Base-by-base conservation (phyloP, 2,888 invertebrate genomes). In the Graphium colonna region DNA sequence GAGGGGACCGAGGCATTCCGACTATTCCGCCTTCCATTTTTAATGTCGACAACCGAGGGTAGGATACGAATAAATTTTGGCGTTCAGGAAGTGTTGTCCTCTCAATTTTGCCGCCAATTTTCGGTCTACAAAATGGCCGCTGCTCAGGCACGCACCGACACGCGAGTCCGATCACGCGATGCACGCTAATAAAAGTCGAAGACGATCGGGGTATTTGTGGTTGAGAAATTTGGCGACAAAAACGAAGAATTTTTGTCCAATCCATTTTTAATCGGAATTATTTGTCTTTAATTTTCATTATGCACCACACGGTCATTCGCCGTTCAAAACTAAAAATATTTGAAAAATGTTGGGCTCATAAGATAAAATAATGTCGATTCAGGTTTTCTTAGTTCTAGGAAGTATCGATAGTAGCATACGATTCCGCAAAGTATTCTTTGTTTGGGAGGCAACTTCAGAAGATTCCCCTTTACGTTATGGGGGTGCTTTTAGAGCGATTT, bases 41-140 rank as follows among this genome's bases (percentile, higher is more conserved):
- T 75, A 78, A 79, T 76, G 71, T 67, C 73, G 71, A 65, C 70
- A 67, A 60, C 60, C 61, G 58, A 57, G 65, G 65, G 63, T 71
- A 72, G 75, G 77, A 79, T n/a, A n/a, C 71, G 78, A 75, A 82
- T 80, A 78, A 77, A 78, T 75, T 54, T 76, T 72, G 61, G 67
- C 66, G 69, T 67, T 65, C 68, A 67, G 69, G 73, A 82, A 82
- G 84, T 86, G 85, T 82, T 75, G 80, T 83, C 84, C 78, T 82
- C 80, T 81, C 79, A 80, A 84, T 85, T 84, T 82, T 55, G 77
- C 73, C 82, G 78, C 78, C 79, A 82, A 84, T 83, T 85, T 82
- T 82, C 76, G 72, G 73, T 65, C 65, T 67, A 75, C 84, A 84
- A 86, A 82, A 87, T 87, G 85, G 83, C 80, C 71, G 76, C 69